Percentiles rank a stretch among this genome's conserved stretches.
Conservation (phyloP, 2,113 vertebrate species). For the Phoenicopterus ruber region DNA sequence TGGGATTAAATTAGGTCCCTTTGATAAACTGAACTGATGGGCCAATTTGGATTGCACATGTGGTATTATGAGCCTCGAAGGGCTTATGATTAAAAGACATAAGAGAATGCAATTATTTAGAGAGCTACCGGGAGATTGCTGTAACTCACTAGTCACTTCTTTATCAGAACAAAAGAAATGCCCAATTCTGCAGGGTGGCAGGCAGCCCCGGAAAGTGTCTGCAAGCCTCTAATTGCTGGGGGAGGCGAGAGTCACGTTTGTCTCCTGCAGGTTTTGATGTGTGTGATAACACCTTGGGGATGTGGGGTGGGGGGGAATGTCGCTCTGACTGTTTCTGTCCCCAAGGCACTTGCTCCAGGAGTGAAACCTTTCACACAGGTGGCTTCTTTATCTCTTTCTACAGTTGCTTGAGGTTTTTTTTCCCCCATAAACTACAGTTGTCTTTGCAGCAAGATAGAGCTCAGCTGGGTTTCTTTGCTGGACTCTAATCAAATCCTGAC, state of each 20-base stretch:
- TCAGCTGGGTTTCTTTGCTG: background rate
- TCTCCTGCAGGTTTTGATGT: background rate
- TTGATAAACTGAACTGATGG: constrained; percentile 48
- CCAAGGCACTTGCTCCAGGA: background rate
- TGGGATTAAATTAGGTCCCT: constrained; percentile 35
- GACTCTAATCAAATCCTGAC: background rate
- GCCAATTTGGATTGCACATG: background rate
- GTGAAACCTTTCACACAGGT: background rate
- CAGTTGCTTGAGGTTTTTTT: background rate
- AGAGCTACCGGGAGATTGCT: background rate
- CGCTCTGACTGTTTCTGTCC: background rate
- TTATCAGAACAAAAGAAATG: background rate
- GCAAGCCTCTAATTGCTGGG: background rate
- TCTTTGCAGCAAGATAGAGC: background rate
- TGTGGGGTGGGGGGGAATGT: background rate
- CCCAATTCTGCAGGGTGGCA: background rate
- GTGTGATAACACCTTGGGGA: background rate
- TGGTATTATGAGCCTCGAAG: background rate
- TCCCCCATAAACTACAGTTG: background rate
- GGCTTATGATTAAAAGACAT: constrained; percentile 33
- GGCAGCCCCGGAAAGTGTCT: background rate
- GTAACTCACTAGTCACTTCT: background rate
- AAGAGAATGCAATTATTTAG: constrained; percentile 25
- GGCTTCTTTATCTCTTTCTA: background rate
- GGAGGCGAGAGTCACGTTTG: accelerated